phyloP scores from a whole-genome alignment of 2,113 vertebrate species.

The Bucco capensis region DNA sequence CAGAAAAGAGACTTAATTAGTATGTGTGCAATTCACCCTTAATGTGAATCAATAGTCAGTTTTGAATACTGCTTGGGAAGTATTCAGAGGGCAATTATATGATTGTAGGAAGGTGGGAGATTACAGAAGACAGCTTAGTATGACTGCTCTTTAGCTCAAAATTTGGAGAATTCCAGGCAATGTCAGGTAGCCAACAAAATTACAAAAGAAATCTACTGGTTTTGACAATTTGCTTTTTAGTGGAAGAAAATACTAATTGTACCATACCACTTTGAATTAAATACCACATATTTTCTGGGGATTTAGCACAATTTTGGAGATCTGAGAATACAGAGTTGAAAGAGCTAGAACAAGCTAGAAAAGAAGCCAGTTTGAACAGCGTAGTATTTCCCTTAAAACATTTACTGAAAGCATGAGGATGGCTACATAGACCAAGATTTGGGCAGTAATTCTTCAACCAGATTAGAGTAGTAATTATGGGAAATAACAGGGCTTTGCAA shows the following conservation, averaged over 20 bases:
- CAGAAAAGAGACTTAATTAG: not conserved
- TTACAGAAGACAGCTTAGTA: not conserved
- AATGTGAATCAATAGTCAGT: not conserved
- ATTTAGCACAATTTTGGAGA: not conserved
- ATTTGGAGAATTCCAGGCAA: not conserved
- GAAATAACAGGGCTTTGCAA: not conserved
- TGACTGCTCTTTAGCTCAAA: not conserved
- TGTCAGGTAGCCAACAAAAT: not conserved
- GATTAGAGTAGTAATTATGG: not conserved
- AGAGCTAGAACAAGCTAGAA: not conserved
- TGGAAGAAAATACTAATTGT: not conserved
- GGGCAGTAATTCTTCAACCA: not conserved
- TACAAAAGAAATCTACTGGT: not conserved
- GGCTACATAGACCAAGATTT: not conserved
- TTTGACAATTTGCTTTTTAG: not conserved
- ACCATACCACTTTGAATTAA: not conserved
- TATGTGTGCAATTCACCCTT: not conserved
- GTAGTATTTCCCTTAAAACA: not conserved
- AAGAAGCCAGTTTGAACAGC: not conserved
- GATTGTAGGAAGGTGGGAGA: not conserved
- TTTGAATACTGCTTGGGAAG: conserved; percentile 2
- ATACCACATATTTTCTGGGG: not conserved
- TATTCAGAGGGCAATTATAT: not conserved
- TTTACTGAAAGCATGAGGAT: not conserved
- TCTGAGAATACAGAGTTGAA: not conserved